Evolutionary conservation across 2,888 invertebrate genomes (phyloP).

Genomic region (Gymnocheta viridis): DNA sequence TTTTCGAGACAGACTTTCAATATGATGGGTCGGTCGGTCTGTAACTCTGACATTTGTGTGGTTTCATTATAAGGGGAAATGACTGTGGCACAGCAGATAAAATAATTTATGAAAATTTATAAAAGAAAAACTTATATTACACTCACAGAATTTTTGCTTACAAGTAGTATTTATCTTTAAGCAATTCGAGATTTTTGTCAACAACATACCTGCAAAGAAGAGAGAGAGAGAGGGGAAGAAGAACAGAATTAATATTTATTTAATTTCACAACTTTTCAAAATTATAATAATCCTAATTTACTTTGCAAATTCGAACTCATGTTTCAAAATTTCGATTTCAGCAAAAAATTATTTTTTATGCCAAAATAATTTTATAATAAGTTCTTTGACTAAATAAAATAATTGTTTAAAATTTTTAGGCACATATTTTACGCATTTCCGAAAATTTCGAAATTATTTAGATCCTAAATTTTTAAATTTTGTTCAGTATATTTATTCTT

Average conservation of each 20-base stretch:
- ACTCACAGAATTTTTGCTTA: constrained; percentile 27
- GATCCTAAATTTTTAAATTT: no score
- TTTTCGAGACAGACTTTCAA: constrained; percentile 10
- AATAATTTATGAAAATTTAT: constrained; percentile 23
- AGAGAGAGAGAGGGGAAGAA: background rate
- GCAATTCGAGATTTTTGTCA: background rate
- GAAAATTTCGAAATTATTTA: no score
- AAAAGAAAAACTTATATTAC: background rate
- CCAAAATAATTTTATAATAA: no score
- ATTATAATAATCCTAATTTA: background rate
- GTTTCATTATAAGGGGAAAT: constrained; percentile 29
- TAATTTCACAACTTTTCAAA: background rate
- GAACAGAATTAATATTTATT: background rate
- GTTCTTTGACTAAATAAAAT: no score
- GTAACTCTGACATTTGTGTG: constrained; percentile 53
- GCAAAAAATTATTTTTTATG: no score
- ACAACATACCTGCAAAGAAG: constrained; percentile 60
- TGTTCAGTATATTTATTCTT: no score
- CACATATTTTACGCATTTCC: no score
- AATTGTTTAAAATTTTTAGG: no score
- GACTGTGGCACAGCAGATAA: background rate
- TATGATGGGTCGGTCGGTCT: constrained; percentile 23
- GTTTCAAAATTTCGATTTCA: constrained; percentile 26
- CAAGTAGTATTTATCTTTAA: background rate
- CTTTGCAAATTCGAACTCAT: constrained; percentile 35